phyloP scores from a whole-genome alignment of 2,113 vertebrate species.

The Grammomys surdaster region DNA sequence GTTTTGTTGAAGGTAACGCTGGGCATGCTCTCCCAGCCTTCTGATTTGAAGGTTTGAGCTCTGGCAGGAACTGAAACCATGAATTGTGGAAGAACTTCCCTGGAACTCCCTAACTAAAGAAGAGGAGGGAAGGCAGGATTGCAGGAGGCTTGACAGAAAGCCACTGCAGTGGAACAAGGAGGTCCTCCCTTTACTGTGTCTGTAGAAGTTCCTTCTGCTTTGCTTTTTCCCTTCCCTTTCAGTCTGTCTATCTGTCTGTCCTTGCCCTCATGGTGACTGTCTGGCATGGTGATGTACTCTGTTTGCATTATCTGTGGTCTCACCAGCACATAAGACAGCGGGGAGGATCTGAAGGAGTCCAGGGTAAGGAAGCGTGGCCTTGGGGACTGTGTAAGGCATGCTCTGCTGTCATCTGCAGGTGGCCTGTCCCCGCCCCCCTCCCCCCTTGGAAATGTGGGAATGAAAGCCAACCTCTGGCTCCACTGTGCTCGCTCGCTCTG shows the following conservation, averaged over 20 bases:
- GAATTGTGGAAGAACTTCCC: constrained; percentile 22
- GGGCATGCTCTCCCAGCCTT: constrained; percentile 20
- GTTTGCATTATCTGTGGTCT: constrained; percentile 59
- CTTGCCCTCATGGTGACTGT: constrained; percentile 59
- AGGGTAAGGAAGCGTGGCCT: background rate
- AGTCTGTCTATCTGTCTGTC: constrained; percentile 53
- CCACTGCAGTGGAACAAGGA: background rate
- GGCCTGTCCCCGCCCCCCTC: background rate
- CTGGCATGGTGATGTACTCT: constrained; percentile 54
- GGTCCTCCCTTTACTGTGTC: background rate
- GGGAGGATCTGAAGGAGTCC: constrained; percentile 4
- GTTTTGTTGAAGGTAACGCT: background rate
- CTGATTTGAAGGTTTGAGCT: constrained; percentile 45
- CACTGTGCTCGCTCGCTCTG: background rate
- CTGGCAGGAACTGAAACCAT: constrained; percentile 43
- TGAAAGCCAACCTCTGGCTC: background rate
- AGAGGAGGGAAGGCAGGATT: background rate
- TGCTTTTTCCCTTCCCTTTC: background rate
- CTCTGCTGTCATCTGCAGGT: constrained; percentile 48
- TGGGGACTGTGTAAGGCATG: background rate
- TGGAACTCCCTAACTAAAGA: background rate
- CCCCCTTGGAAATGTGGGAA: background rate
- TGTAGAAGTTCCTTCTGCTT: constrained; percentile 55
- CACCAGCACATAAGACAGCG: constrained; percentile 1
- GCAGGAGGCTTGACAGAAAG: constrained; percentile 30